These are phyloP conservation scores for Diloba caeruleocephala DNA, from an alignment of 2,888 invertebrate genomes.

Conservation along the genomic window DNA sequence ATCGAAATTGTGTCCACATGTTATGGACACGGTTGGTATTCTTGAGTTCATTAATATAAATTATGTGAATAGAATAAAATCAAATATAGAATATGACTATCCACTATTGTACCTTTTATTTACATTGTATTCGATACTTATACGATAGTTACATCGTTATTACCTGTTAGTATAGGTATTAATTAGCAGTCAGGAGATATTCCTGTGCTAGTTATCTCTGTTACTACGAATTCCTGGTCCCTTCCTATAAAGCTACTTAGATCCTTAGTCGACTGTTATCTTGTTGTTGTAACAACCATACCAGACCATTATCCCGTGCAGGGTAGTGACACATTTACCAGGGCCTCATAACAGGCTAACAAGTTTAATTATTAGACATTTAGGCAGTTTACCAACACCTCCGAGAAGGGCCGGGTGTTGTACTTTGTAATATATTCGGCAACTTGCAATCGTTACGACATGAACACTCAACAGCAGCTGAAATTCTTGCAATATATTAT, in stretches of 20 bases:
- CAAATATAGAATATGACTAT: no score
- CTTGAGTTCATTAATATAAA: no score
- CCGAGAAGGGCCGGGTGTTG: constrained; percentile 35
- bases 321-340: constrained; percentile 34
- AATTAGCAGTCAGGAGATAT: constrained; percentile 5
- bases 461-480: constrained; percentile 14
- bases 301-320: constrained; percentile 39
- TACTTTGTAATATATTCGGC: constrained; percentile 43
- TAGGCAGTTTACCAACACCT: constrained; percentile 56
- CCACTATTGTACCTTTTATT: no score
- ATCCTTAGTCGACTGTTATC: constrained; percentile 29
- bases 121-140: no score
- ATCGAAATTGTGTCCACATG: no score
- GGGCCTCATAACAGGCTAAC: constrained; percentile 54
- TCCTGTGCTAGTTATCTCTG: neutral
- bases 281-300: constrained; percentile 32
- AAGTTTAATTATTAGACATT: constrained; percentile 61
- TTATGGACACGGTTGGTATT: no score
- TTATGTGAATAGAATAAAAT: no score
- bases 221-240: constrained; percentile 7
- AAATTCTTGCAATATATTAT: constrained; percentile 19
- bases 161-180: neutral
- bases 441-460: constrained; percentile 23
- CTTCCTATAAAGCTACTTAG: constrained; percentile 6
- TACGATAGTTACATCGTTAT: no score